These are phyloP conservation scores for Stegodyphus mimosarum DNA, from an alignment of 1,140 invertebrate species.

Conservation along the genomic window DNA sequence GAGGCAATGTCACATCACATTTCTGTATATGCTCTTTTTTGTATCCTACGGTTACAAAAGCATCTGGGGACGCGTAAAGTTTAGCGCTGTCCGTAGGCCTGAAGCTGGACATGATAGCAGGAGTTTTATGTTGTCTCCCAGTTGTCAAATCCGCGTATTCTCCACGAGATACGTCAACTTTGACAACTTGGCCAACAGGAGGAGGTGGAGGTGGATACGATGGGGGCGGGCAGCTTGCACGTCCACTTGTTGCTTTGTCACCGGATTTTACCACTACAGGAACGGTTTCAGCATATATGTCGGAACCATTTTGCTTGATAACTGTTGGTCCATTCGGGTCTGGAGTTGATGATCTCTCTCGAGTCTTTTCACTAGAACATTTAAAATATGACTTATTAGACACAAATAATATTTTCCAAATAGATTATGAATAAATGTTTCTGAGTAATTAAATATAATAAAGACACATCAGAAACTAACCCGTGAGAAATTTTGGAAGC, in stretches of 20 bases:
- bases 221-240: conserved; percentile 74
- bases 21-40: conserved; percentile 38
- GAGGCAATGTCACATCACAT: conserved; percentile 26
- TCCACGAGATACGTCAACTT: conserved; percentile 40
- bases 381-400: not conserved
- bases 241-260: conserved; percentile 68
- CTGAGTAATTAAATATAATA: not conserved
- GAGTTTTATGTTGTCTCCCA: conserved; percentile 31
- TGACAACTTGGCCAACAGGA: conserved; percentile 66
- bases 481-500: not conserved
- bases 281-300: conserved; percentile 63
- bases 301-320: conserved; percentile 49
- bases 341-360: conserved; percentile 22
- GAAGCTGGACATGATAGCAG: conserved; percentile 81
- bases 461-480: not conserved
- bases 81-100: conserved; percentile 83
- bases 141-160: conserved; percentile 58
- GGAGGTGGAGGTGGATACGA: conserved; percentile 78
- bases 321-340: conserved; percentile 20
- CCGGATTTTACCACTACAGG: conserved; percentile 49
- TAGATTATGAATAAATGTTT: not conserved
- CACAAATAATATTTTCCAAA: not conserved
- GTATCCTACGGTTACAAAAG: conserved; percentile 83
- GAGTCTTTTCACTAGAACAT: not conserved
- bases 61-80: conserved; percentile 87